These are phyloP conservation scores for Lagorchestes hirsutus DNA, from an alignment of 2,797 vertebrate species.

Conservation along the genomic window DNA sequence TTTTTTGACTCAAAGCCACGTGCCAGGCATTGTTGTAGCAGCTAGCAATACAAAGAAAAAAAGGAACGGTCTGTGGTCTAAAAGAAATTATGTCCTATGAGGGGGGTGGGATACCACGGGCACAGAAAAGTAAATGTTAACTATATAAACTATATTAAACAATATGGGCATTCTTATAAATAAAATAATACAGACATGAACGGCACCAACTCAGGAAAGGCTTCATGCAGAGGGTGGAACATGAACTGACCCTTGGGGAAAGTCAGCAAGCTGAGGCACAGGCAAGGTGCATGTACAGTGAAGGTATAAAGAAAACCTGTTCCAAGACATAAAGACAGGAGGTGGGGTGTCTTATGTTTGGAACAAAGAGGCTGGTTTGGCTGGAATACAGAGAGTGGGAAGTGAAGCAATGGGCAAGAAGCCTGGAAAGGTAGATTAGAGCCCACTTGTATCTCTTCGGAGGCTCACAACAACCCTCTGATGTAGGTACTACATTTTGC, in stretches of 20 bases:
- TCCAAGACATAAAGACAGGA: neutral
- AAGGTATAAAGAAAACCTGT: neutral
- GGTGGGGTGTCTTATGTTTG: neutral
- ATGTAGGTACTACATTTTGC: neutral
- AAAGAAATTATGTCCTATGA: neutral
- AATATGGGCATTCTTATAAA: neutral
- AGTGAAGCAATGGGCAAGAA: neutral
- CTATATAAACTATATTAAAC: neutral
- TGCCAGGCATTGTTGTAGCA: neutral
- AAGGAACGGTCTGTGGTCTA: neutral
- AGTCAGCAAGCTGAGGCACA: neutral
- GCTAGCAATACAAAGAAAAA: neutral
- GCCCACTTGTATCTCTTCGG: neutral
- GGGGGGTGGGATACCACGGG: neutral
- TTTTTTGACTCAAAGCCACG: neutral
- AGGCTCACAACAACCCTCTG: neutral
- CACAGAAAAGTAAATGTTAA: neutral
- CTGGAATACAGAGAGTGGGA: neutral
- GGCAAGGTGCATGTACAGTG: neutral
- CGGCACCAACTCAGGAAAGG: neutral
- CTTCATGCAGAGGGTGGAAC: neutral
- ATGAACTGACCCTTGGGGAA: neutral
- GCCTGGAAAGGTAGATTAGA: neutral
- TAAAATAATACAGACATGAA: neutral
- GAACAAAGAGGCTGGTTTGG: neutral